Percentiles rank a stretch among this genome's conserved stretches.
Evolutionary conservation across 2,113 vertebrate species (phyloP).

Genomic region (Chionodraco myersi): DNA sequence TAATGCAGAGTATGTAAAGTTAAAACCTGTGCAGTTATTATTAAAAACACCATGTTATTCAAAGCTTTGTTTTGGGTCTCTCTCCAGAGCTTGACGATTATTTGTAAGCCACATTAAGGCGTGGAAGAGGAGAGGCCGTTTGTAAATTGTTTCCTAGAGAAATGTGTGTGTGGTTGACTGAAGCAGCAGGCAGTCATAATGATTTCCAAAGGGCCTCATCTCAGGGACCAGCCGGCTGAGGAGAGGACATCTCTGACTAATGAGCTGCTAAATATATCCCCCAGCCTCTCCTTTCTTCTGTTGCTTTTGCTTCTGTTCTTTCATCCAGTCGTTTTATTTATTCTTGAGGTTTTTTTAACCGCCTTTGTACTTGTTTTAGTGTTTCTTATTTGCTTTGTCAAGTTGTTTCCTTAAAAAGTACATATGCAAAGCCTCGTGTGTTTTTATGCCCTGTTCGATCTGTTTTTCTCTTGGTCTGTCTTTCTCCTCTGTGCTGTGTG

Average conservation of each 20-base stretch:
- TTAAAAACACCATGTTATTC: constrained; percentile 5
- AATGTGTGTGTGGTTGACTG: constrained; percentile 62
- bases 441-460: background rate
- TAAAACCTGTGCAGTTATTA: background rate
- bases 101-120: constrained; percentile 52
- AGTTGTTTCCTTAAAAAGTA: background rate
- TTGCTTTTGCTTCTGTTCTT: constrained; percentile 45
- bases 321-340: constrained; percentile 19
- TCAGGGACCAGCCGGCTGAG: constrained; percentile 77
- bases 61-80: constrained; percentile 34
- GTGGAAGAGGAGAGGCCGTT: constrained; percentile 33
- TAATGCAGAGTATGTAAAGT: background rate
- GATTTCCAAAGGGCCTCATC: constrained; percentile 79
- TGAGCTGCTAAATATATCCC: constrained; percentile 83
- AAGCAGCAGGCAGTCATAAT: constrained; percentile 79
- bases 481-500: constrained; percentile 36
- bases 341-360: background rate
- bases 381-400: background rate
- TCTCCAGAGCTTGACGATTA: constrained; percentile 30
- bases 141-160: constrained; percentile 62
- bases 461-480: background rate
- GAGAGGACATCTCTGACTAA: constrained; percentile 79
- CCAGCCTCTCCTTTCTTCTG: constrained; percentile 68
- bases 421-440: background rate
- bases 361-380: background rate